A percentile compares a stretch with the other conserved stretches of the same genome.
phyloP scores from a whole-genome alignment of 2,797 vertebrate genomes.

The Heterohyrax brucei region DNA sequence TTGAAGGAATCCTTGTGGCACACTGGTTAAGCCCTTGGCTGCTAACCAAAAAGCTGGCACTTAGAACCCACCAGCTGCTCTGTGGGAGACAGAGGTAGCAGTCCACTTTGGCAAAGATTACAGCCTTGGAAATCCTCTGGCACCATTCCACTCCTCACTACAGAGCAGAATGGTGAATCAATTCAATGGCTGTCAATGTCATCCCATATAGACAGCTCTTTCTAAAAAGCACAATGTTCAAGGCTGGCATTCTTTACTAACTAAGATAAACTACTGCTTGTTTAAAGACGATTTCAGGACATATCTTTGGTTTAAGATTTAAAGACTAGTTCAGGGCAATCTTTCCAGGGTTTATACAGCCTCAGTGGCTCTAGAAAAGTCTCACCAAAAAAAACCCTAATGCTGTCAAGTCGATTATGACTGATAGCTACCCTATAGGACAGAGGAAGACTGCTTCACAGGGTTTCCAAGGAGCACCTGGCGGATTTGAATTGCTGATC shows the following conservation, averaged over 20 bases:
- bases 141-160: not conserved
- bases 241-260: no score
- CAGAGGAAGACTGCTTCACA: no score
- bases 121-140: not conserved
- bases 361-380: not conserved
- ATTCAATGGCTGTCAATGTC: not conserved
- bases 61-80: not conserved
- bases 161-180: not conserved
- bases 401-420: no score
- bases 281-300: not conserved
- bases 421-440: no score
- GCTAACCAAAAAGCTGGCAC: not conserved
- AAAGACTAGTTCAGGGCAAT: not conserved
- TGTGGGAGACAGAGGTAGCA: not conserved
- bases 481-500: no score
- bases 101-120: not conserved
- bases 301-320: not conserved
- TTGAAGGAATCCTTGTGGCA: not conserved
- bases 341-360: not conserved
- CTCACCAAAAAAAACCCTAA: no score
- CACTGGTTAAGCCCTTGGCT: not conserved
- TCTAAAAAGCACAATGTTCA: no score
- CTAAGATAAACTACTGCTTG: not conserved
- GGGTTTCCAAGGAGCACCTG: no score
- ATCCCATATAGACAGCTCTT: no score